Conservation (phyloP, 2,888 invertebrate species). For the Dorcus hopei region DNA sequence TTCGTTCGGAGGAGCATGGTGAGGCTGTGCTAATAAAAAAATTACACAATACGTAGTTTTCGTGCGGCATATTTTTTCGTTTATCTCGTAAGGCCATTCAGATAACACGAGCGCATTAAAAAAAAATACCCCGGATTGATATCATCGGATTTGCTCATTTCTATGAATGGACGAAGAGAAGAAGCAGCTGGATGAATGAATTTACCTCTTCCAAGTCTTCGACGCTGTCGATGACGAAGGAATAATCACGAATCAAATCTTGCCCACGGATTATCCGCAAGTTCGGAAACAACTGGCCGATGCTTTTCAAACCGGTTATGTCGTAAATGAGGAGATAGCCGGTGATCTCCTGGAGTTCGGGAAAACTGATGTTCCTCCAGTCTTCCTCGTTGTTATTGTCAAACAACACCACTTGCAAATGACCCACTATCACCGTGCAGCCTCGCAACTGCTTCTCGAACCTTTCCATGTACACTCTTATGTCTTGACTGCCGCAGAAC, state of each 20-base stretch:
- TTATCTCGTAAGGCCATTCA: no score
- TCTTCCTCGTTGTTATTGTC: slow-evolving; percentile 45
- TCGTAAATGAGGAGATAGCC: slow-evolving; percentile 75
- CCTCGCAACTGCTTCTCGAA: slow-evolving; percentile 52
- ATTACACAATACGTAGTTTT: no score
- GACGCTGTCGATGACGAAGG: slow-evolving; percentile 63
- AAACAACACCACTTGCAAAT: slow-evolving; percentile 68
- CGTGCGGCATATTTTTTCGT: no score
- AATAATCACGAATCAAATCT: slow-evolving; percentile 71
- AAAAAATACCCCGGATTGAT: no score
- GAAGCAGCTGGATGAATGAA: no score
- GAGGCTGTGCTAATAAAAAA: no score
- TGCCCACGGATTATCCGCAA: slow-evolving; percentile 80
- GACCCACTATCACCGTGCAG: slow-evolving; percentile 78
- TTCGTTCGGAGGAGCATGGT: no score
- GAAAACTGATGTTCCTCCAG: slow-evolving; percentile 53
- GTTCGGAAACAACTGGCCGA: slow-evolving; percentile 77
- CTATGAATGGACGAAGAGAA: no score
- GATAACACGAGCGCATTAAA: no score
- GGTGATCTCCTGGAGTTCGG: slow-evolving; percentile 77
- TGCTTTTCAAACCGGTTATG: slow-evolving; percentile 62
- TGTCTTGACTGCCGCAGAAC: slow-evolving; percentile 59
- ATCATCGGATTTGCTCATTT: no score
- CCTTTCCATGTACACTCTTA: slow-evolving; percentile 52
- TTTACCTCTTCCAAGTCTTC: slow-evolving; percentile 15